Evolutionary conservation across 2,888 invertebrate genomes (phyloP).

Genomic region (Deilephila elpenor): DNA sequence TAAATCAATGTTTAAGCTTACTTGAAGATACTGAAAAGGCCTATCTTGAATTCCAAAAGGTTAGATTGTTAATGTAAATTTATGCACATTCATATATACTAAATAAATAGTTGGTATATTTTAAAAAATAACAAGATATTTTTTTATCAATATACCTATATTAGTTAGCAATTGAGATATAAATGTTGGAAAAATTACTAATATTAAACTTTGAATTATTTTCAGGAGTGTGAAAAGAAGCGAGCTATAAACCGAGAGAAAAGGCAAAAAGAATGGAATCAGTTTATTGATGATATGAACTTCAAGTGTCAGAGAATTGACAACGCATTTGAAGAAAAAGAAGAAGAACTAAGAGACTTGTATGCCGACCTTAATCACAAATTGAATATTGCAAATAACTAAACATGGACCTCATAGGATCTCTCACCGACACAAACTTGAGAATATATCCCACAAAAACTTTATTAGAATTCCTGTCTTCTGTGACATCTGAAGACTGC

Average conservation of each 20-base stretch:
- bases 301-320: constrained; percentile 90
- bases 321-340: constrained; percentile 90
- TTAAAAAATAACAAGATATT: no score
- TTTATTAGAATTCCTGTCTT: constrained; percentile 82
- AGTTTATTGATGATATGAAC: constrained; percentile 91
- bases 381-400: constrained; percentile 84
- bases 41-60: constrained; percentile 84
- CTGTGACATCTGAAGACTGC: constrained; percentile 72
- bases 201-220: constrained; percentile 38
- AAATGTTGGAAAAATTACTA: background rate
- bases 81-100: no score
- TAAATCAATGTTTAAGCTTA: constrained; percentile 87
- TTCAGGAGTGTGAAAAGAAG: constrained; percentile 60
- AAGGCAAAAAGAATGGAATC: constrained; percentile 86
- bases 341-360: constrained; percentile 89
- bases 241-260: constrained; percentile 62
- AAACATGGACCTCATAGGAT: constrained; percentile 82
- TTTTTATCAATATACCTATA: background rate
- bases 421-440: constrained; percentile 86
- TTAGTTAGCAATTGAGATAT: background rate
- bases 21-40: constrained; percentile 86
- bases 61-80: constrained; percentile 47
- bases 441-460: constrained; percentile 86
- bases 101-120: background rate
- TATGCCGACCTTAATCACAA: constrained; percentile 91